A percentile compares a stretch with the other conserved stretches of the same genome.
These are phyloP conservation scores for Umimayanthus chanpuru DNA, from an alignment of 92 coral and sea anemone species.

Conservation along the genomic window DNA sequence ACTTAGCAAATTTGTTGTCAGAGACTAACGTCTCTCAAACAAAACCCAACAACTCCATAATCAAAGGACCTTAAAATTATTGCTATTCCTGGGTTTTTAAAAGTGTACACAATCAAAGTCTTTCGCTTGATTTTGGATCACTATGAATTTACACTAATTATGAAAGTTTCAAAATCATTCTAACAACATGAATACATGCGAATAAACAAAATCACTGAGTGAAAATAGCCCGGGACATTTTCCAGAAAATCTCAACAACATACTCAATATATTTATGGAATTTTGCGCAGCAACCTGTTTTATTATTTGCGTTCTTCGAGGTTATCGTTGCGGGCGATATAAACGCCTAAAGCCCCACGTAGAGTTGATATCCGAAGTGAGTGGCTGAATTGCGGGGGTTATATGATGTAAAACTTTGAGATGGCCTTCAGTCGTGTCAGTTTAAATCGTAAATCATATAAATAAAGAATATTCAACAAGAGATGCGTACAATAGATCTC, in stretches of 20 bases:
- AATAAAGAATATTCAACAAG: not conserved
- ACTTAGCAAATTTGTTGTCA: not conserved
- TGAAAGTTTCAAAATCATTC: not conserved
- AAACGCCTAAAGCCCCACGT: not conserved
- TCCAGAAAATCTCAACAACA: not conserved
- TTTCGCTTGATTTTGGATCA: not conserved
- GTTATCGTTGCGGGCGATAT: not conserved
- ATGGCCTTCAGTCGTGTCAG: not conserved
- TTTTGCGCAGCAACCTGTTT: not conserved
- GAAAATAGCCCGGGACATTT: not conserved
- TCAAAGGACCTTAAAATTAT: not conserved
- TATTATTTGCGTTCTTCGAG: not conserved
- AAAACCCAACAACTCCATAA: not conserved
- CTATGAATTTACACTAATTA: not conserved
- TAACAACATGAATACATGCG: not conserved
- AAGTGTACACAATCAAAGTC: not conserved
- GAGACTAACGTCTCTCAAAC: not conserved
- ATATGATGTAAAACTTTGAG: not conserved
- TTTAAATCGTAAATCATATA: not conserved
- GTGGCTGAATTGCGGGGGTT: not conserved
- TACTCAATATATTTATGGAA: too few species aligned
- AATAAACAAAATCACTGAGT: not conserved
- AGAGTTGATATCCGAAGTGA: not conserved
- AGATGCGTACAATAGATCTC: not conserved
- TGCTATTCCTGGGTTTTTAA: not conserved